Percentiles rank a stretch among this genome's conserved stretches.
Evolutionary conservation across 1,140 invertebrate genomes (phyloP).

Genomic region (Penaeus japonicus): DNA sequence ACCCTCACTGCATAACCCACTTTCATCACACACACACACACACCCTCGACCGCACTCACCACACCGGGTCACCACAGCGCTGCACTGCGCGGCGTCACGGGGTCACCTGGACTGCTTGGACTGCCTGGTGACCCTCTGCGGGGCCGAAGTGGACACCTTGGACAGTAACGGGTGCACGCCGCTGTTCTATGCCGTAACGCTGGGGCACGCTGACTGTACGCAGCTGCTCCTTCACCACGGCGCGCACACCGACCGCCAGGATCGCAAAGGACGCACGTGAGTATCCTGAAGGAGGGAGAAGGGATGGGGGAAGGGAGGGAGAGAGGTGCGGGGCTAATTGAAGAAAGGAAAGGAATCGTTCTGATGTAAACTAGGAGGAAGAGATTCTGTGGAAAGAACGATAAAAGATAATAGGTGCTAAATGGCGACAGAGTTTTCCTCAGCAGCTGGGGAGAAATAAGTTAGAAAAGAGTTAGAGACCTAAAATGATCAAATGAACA

Average conservation of each 20-base stretch:
- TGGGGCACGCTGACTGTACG: conserved; percentile 94
- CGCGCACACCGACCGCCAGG: conserved; percentile 89
- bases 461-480: no score
- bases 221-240: conserved; percentile 86
- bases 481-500: no score
- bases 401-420: no score
- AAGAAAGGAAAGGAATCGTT: no score
- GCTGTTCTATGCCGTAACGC: conserved; percentile 93
- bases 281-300: conserved; percentile 59
- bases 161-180: conserved; percentile 93
- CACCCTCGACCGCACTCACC: background rate
- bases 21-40: background rate
- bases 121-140: conserved; percentile 86
- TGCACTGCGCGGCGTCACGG: conserved; percentile 90
- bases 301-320: background rate
- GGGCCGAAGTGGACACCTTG: conserved; percentile 81
- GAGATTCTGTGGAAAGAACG: no score
- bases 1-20: background rate
- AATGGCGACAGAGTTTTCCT: no score
- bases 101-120: conserved; percentile 94
- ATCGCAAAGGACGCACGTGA: conserved; percentile 87
- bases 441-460: no score
- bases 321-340: background rate
- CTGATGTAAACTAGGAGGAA: no score
- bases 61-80: conserved; percentile 68